These are phyloP conservation scores for Aproaerema taeniolella DNA, from an alignment of 2,888 invertebrate species.

Conservation along the genomic window DNA sequence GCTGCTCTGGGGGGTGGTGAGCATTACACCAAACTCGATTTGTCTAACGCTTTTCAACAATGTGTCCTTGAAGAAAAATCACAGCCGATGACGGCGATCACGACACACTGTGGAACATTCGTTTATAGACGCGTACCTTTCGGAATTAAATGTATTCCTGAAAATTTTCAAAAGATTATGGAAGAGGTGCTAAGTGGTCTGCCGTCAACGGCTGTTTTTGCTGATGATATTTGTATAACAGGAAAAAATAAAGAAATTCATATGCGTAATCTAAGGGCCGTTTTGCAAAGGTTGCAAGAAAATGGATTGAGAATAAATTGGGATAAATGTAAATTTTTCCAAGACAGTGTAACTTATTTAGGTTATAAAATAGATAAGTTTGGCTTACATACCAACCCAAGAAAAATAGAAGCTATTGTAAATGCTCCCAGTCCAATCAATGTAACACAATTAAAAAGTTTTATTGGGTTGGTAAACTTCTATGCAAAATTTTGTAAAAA, in stretches of 20 bases:
- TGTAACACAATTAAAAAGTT: slow-evolving; percentile 19
- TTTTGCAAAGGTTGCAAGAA: slow-evolving; percentile 13
- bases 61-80: slow-evolving; percentile 4
- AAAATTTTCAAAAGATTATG: no score
- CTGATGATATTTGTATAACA: slow-evolving; percentile 21
- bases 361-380: slow-evolving; percentile 9
- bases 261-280: slow-evolving; percentile 12
- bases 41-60: slow-evolving; percentile 11
- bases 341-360: slow-evolving; percentile 14
- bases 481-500: slow-evolving; percentile 6
- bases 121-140: slow-evolving; percentile 8
- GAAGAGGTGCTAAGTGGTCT: slow-evolving; percentile 17
- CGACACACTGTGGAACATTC: slow-evolving; percentile 13
- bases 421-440: slow-evolving; percentile 16
- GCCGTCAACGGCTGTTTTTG: slow-evolving; percentile 15
- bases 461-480: slow-evolving; percentile 23
- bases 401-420: slow-evolving; percentile 12
- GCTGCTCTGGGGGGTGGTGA: slow-evolving; percentile 13
- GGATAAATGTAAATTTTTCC: slow-evolving; percentile 11
- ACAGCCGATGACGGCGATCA: slow-evolving; percentile 11
- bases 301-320: slow-evolving; percentile 17
- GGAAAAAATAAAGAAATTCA: slow-evolving; percentile 12
- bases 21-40: slow-evolving; percentile 14
- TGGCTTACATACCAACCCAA: slow-evolving; percentile 15
- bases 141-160: slow-evolving; percentile 10